Evolutionary conservation across 2,113 vertebrate species (phyloP).

Genomic region (Lipophrys pholis): DNA sequence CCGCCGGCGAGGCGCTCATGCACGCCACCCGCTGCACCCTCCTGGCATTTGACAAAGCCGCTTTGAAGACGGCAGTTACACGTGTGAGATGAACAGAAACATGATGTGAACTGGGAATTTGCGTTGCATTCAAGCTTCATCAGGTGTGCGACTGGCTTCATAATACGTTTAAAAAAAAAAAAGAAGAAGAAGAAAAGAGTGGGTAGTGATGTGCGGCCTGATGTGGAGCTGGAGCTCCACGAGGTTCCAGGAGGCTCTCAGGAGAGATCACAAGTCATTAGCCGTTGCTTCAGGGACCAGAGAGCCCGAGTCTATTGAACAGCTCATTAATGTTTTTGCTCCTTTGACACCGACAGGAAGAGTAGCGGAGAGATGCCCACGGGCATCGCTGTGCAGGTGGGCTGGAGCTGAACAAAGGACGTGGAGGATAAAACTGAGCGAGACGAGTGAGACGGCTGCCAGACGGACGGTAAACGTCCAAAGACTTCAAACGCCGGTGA

Average conservation of each 20-base stretch:
- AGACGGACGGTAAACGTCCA: conserved; percentile 6
- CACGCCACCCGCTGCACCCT: conserved; percentile 26
- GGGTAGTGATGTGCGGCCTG: conserved; percentile 61
- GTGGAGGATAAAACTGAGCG: conserved; percentile 23
- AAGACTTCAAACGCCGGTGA: conserved; percentile 4
- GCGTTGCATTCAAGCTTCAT: conserved; percentile 77
- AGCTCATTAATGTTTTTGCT: conserved; percentile 69
- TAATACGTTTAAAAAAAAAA: conserved; percentile 59
- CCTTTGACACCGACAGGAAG: conserved; percentile 60
- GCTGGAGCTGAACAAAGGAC: conserved; percentile 47
- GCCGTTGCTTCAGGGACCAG: conserved; percentile 55
- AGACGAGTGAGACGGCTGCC: conserved; percentile 17
- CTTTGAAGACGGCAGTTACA: conserved; percentile 45
- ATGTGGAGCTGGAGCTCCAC: conserved; percentile 44
- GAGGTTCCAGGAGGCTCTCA: conserved; percentile 48
- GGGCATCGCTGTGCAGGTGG: conserved; percentile 44
- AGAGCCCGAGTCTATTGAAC: conserved; percentile 58
- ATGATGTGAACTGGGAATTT: conserved; percentile 71
- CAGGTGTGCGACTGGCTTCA: conserved; percentile 80
- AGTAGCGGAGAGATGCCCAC: conserved; percentile 43
- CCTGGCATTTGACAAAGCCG: conserved; percentile 61
- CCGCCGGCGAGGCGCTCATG: conserved; percentile 67
- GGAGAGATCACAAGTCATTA: conserved; percentile 71
- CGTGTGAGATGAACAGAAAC: conserved; percentile 67
- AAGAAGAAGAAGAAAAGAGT: conserved; percentile 33